Evolutionary conservation across 2,797 vertebrate species (phyloP), one percentile per base, ranked within the genome.

Genomic region (Peromyscus melanophrys): DNA sequence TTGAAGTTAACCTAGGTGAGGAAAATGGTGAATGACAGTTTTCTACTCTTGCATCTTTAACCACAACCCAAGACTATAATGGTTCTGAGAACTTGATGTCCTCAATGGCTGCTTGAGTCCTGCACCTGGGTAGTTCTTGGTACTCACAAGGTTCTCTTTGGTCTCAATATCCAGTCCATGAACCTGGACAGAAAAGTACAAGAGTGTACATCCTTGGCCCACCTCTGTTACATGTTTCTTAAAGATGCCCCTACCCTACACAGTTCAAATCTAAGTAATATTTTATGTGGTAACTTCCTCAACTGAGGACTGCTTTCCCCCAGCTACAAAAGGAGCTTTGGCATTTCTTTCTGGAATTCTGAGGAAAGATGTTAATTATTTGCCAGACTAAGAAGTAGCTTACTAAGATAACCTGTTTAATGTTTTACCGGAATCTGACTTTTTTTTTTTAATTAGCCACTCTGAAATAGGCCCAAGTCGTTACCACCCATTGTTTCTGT

Each of bases 301-400:
- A 25, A 16, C 2, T 83, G 46, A 88, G 69, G 37, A 77, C n/a
- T 90, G 3, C 31, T 87, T 75, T 95, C n/a, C 34, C 94, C 78
- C 27, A 92, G 77, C 34, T 67, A 37, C 23, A 94, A 96, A 92
- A 89, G 69, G 82, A 96, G 81, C 25, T 95, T 63, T 97, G 91
- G 83, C 52, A 94, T 95, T 97, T 85, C 86, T 93, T 96, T 97
- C 65, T 92, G 83, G 63, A 96, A 96, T 77, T 95, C 78, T 69
- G 19, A 95, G 94, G 71, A 92, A 69, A 90, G 95, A 91, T 40
- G 94, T 97, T 98, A 97, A 97, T 96, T 92, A 97, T 97, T 98
- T 96, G 90, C 96, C 83, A 85, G 52, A 65, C 55, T 61, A 90
- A 85, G 40, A 87, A 87, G 94, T 93, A 92, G 84, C 27, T 97